Base-by-base conservation (phyloP, 2,888 invertebrate species). In the Asteroscopus sphinx region DNA sequence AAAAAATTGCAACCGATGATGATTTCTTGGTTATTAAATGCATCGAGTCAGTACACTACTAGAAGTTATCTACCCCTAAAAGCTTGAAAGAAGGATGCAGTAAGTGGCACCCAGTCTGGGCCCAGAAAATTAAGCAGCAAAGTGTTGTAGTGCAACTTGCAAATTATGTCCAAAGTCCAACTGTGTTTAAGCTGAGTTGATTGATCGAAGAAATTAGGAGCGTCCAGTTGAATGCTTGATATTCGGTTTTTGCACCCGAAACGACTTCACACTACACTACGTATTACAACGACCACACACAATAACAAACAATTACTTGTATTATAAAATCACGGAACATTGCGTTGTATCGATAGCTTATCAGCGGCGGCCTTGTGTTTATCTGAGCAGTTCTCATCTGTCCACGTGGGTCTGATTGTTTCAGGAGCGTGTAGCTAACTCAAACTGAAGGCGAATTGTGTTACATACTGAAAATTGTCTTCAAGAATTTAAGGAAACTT, bases 261-360 rank as follows among this genome's bases (percentile, higher is more conserved):
- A 9, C 8, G 3, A 2, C 11, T 13, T 3, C 2, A 12, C 9
- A 8, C 26, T 21, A 17, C 16, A 39, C 25, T 13, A 16, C 28
- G n/a, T 15, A 15, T 12, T 32, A 44, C 28, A 13, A 39, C 17
- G 9, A 15, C 9, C 13, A 13, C 30, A 28, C 17, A 30, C n/a
- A 64, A 66, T 13, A 68, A 67, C 44, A 61, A 61, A 67, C 62
- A 56, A 56, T 68, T 44, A 52, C 46, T 55, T 9, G 33, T 60
- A 71, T 65, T 73, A 61, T 69, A 65, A 68, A 73, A 73, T 73
- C 68, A 65, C 68, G 58, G 68, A 59, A 53, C 44, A 52, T 39
- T 42, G 35, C 40, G 39, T 26, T 30, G 41, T 61, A 72, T 63
- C 44, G 63, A 68, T 74, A 68, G 6, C 54, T 66, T 74, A 72